Conservation (phyloP, 2,797 vertebrate genomes). For the Pseudochirops corinnae region DNA sequence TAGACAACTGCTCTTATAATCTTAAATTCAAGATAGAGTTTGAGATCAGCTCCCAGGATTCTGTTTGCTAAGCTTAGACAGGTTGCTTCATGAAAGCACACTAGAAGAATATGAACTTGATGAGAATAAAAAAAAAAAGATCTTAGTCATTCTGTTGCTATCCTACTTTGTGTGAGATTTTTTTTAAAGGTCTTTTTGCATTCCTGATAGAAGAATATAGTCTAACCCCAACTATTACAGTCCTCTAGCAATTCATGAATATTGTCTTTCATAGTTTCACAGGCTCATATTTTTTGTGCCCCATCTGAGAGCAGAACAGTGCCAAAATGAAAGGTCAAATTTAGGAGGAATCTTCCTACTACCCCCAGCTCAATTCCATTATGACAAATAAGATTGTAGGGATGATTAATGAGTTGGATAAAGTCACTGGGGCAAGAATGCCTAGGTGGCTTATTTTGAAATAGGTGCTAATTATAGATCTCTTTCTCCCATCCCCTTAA, state of each 20-base stretch:
- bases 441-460: background rate
- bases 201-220: constrained; percentile 43
- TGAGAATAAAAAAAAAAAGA: constrained; percentile 13
- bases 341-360: background rate
- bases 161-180: constrained; percentile 39
- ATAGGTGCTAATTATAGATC: background rate
- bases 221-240: background rate
- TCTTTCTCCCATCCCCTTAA: background rate
- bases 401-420: background rate
- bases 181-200: background rate
- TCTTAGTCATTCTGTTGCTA: background rate
- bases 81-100: background rate
- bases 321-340: constrained; percentile 21
- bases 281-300: constrained; percentile 22
- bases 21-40: constrained; percentile 12
- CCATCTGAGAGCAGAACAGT: constrained; percentile 2
- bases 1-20: constrained; percentile 45
- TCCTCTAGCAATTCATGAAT: constrained; percentile 38
- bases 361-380: background rate
- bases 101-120: constrained; percentile 5
- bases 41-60: background rate
- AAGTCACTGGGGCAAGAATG: background rate
- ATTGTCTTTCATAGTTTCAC: constrained; percentile 32
- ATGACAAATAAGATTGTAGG: background rate
- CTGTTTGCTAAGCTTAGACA: background rate